phyloP scores from a whole-genome alignment of 2,113 vertebrate genomes.

The Sylvietta virens region DNA sequence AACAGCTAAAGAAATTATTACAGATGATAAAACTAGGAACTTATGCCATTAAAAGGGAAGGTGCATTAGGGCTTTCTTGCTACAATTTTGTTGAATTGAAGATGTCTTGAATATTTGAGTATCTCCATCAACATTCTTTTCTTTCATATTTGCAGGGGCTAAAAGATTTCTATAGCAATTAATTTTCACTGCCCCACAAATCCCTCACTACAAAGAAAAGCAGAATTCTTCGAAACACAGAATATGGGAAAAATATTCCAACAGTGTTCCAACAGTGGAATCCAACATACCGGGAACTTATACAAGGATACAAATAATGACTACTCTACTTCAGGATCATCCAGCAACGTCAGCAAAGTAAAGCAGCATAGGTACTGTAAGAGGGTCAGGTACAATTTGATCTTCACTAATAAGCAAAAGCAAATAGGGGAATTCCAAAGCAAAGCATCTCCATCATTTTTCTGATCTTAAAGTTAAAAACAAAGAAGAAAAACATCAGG shows the following conservation, averaged over 20 bases:
- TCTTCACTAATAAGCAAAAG: not conserved
- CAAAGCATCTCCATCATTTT: not conserved
- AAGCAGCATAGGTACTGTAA: not conserved
- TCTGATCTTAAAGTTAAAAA: not conserved
- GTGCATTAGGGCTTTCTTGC: not conserved
- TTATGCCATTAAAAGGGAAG: not conserved
- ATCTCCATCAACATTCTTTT: not conserved
- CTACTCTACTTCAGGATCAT: not conserved
- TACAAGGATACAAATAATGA: not conserved
- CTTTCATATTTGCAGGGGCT: not conserved
- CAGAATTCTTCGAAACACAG: not conserved
- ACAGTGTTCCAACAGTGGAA: not conserved
- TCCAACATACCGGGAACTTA: not conserved
- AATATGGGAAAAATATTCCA: not conserved
- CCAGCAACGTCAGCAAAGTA: not conserved
- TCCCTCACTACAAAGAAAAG: not conserved
- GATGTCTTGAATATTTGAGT: not conserved
- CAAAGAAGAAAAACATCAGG: not conserved
- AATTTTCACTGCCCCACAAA: not conserved
- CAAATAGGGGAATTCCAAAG: not conserved
- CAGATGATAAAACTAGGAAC: not conserved
- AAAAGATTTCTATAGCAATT: not conserved
- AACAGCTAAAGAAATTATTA: not conserved
- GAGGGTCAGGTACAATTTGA: not conserved
- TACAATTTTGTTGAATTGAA: not conserved